Evolutionary conservation across 2,113 vertebrate species (phyloP).

Genomic region (Helogale parvula): DNA sequence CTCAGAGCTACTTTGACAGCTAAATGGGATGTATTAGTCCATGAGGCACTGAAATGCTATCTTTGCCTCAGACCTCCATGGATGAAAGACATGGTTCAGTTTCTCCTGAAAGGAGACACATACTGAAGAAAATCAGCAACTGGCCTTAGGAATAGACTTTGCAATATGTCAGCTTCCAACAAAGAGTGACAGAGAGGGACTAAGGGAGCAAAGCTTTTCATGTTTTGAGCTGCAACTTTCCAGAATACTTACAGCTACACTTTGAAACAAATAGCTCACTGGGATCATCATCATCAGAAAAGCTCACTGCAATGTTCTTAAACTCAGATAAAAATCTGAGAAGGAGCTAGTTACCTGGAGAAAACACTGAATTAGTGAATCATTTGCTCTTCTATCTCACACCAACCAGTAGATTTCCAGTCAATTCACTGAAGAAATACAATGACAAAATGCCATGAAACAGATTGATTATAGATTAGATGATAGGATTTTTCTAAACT

Average conservation of each 20-base stretch:
- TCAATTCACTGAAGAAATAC: background rate
- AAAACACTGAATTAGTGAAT: background rate
- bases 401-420: background rate
- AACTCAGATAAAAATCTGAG: background rate
- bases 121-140: background rate
- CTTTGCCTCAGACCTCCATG: background rate
- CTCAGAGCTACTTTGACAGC: conserved; percentile 22
- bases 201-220: background rate
- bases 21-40: background rate
- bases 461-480: background rate
- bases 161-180: background rate
- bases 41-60: background rate
- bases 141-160: background rate
- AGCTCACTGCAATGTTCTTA: background rate
- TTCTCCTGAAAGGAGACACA: conserved; percentile 27
- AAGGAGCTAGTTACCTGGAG: background rate
- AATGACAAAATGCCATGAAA: conserved; percentile 10
- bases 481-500: background rate
- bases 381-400: background rate
- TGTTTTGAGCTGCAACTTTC: background rate
- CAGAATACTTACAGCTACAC: background rate
- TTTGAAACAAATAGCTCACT: background rate
- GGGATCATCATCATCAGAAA: background rate
- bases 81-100: background rate
- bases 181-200: background rate